These are phyloP conservation scores for Girardia tigrina DNA, from an alignment of 2,888 invertebrate species.

Conservation along the genomic window DNA sequence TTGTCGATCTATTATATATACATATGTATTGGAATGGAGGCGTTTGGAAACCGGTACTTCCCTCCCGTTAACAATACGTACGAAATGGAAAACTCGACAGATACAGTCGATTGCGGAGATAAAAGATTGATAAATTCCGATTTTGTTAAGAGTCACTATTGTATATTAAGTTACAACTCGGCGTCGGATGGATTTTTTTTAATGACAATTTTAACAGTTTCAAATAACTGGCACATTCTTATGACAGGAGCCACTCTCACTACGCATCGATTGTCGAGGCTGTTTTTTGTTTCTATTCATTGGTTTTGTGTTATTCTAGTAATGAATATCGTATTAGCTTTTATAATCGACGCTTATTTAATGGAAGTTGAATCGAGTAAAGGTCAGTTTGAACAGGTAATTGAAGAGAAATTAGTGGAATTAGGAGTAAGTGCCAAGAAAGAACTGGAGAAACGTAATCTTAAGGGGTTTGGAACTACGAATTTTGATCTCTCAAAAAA, in stretches of 20 bases:
- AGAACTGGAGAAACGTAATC: background rate
- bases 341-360: conserved; percentile 24
- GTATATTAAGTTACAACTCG: background rate
- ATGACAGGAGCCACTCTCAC: background rate
- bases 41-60: background rate
- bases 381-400: background rate
- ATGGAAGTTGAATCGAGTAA: conserved; percentile 10
- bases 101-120: conserved; percentile 13
- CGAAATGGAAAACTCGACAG: background rate
- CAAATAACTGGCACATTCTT: conserved; percentile 10
- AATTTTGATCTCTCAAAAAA: background rate
- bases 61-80: background rate
- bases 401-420: background rate
- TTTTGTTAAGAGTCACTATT: background rate
- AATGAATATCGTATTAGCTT: conserved; percentile 26
- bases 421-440: background rate
- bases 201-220: background rate
- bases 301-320: background rate
- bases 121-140: background rate
- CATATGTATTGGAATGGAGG: background rate
- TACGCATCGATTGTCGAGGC: background rate
- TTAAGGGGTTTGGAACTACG: background rate
- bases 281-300: background rate
- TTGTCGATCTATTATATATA: background rate
- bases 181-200: background rate